Evolutionary conservation across 2,113 vertebrate species (phyloP).

Genomic region (Chloropsis hardwickii): DNA sequence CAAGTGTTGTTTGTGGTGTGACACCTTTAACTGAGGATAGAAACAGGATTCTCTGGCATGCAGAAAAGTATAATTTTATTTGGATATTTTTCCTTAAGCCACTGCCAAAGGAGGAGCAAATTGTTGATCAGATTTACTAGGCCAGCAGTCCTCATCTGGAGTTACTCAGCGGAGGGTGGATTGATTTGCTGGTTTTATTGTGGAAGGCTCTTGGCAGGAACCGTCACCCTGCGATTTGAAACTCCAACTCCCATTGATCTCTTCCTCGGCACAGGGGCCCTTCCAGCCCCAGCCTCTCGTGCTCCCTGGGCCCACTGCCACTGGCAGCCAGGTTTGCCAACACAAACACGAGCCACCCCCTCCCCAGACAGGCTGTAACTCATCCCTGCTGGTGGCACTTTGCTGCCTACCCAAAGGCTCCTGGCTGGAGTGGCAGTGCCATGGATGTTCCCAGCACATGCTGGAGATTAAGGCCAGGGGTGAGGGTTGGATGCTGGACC

Average conservation of each 20-base stretch:
- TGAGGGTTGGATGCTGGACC: neutral
- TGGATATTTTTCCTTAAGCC: neutral
- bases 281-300: neutral
- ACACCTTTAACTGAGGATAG: neutral
- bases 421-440: accelerated
- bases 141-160: neutral
- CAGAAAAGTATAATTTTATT: neutral
- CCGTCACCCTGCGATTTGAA: neutral
- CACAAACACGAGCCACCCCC: neutral
- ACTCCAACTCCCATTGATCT: neutral
- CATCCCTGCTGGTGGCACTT: neutral
- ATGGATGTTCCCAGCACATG: neutral
- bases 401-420: accelerated
- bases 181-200: neutral
- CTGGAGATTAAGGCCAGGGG: neutral
- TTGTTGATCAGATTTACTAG: neutral
- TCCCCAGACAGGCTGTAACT: neutral
- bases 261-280: neutral
- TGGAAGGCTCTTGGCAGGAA: slow-evolving; percentile 11
- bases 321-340: neutral
- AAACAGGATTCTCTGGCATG: accelerated
- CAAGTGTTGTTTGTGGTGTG: neutral
- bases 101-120: neutral
- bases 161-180: neutral
- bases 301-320: neutral